Percentiles rank a stretch among this genome's conserved stretches.
These are phyloP conservation scores for Beris chalybata DNA, from an alignment of 2,888 invertebrate species.

Conservation along the genomic window DNA sequence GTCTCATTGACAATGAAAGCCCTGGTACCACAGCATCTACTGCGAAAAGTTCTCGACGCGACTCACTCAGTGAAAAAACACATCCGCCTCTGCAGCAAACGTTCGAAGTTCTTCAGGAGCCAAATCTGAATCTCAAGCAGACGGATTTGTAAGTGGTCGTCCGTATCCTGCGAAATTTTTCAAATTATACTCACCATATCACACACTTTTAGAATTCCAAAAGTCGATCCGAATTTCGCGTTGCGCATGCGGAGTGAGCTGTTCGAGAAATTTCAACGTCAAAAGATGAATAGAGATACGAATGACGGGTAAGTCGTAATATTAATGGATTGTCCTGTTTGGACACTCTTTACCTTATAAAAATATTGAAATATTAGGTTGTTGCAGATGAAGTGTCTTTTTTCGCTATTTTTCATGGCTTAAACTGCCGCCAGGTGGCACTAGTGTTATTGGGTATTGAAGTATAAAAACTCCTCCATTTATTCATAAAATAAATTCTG, in stretches of 20 bases:
- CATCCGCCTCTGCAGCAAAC: slow-evolving; percentile 28
- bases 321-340: neutral
- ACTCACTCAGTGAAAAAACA: slow-evolving; percentile 62
- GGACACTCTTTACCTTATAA: no score
- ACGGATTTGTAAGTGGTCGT: slow-evolving; percentile 20
- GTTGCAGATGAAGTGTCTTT: no score
- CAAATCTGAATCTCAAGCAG: neutral
- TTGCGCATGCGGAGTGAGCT: slow-evolving; percentile 44
- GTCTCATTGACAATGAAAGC: slow-evolving; percentile 61
- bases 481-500: no score
- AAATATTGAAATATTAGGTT: no score
- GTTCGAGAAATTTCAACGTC: slow-evolving; percentile 45
- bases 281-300: slow-evolving; percentile 43
- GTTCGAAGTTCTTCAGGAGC: neutral
- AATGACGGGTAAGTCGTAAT: slow-evolving; percentile 21
- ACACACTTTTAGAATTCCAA: slow-evolving; percentile 11
- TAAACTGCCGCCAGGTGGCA: no score
- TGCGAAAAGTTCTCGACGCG: slow-evolving; percentile 68
- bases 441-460: no score
- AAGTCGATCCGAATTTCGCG: slow-evolving; percentile 39
- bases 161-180: neutral
- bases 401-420: no score
- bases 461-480: no score
- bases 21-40: slow-evolving; percentile 66
- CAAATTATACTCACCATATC: neutral